phyloP scores from a whole-genome alignment of 2,113 vertebrate genomes.

The Erpornis zantholeuca region DNA sequence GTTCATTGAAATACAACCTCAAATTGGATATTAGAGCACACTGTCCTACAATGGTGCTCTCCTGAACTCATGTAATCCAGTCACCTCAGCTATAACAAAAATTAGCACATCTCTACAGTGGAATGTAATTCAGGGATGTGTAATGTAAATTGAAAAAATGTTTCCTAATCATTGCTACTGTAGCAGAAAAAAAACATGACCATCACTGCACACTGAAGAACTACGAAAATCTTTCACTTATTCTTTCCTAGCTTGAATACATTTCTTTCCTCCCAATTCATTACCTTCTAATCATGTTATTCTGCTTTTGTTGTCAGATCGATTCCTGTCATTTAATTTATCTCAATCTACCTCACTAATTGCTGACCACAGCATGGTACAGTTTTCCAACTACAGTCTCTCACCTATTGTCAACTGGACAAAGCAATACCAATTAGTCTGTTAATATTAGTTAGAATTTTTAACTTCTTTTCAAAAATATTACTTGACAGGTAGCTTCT shows the following conservation, averaged over 20 bases:
- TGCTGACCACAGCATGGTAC: background rate
- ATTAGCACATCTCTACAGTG: background rate
- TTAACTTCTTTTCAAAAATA: background rate
- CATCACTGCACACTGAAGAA: background rate
- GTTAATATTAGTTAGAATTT: background rate
- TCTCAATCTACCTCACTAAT: background rate
- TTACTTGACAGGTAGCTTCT: background rate
- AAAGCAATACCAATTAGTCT: background rate
- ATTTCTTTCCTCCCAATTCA: background rate
- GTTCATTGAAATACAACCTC: background rate
- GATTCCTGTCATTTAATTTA: background rate
- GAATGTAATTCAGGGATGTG: background rate
- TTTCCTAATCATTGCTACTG: background rate
- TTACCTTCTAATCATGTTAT: background rate
- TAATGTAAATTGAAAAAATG: background rate
- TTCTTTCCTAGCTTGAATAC: background rate
- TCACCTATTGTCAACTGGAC: background rate
- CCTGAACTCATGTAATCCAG: background rate
- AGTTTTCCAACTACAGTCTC: background rate
- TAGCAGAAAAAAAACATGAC: background rate
- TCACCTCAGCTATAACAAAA: background rate
- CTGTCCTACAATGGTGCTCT: background rate
- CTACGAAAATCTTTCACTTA: background rate
- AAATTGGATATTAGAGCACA: background rate
- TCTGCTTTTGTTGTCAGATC: background rate